Evolutionary conservation across 1,140 invertebrate genomes (phyloP).

Genomic region (Apocrypta bakeri): DNA sequence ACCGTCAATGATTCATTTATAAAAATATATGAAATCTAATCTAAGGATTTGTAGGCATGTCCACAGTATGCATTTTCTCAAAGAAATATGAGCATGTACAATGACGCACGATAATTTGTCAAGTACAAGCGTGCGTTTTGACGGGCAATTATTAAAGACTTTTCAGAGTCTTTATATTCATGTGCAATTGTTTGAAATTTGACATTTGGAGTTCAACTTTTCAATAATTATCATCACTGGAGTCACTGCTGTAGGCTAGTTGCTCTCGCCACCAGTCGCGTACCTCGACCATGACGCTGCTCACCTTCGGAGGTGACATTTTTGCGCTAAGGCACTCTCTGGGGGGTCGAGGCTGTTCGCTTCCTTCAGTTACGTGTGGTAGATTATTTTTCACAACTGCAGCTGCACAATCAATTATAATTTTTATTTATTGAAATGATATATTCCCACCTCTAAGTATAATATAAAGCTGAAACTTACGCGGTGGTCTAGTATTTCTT

Average conservation of each 20-base stretch:
- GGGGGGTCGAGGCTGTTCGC: conserved; percentile 68
- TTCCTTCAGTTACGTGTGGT: conserved; percentile 70
- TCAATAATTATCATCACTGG: conserved; percentile 75
- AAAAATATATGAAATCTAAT: neutral
- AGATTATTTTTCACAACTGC: conserved; percentile 69
- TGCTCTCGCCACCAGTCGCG: conserved; percentile 82
- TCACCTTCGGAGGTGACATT: conserved; percentile 72
- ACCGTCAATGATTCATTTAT: neutral
- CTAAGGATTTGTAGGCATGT: neutral
- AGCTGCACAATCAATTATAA: conserved; percentile 16
- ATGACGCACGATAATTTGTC: neutral
- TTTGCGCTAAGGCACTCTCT: conserved; percentile 67
- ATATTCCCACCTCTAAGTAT: neutral
- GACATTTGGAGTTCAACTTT: neutral
- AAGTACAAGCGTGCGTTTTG: neutral
- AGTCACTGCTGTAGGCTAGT: conserved; percentile 75
- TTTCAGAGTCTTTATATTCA: neutral
- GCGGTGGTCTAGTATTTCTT: conserved; percentile 78
- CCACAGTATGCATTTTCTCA: neutral
- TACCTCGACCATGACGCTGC: conserved; percentile 76
- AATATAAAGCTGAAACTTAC: conserved; percentile 68
- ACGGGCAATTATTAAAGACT: neutral
- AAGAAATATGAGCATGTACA: neutral
- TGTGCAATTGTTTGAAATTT: neutral
- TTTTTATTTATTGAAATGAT: neutral